phyloP scores from a whole-genome alignment of 2,797 vertebrate species.

The Mallotus villosus region DNA sequence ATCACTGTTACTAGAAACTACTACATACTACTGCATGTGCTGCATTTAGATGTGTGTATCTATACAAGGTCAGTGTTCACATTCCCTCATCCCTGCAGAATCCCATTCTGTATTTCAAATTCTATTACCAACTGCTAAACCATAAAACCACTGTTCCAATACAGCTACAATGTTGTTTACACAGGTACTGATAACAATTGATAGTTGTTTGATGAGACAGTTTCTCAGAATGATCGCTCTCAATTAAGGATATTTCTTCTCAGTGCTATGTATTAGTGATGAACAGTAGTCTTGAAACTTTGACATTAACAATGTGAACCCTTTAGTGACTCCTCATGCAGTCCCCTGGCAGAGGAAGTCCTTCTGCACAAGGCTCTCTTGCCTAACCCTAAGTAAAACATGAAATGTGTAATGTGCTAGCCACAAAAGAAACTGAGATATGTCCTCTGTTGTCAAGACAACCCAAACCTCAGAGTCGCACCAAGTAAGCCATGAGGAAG shows the following conservation, averaged over 20 bases:
- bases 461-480: constrained; percentile 77
- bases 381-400: constrained; percentile 41
- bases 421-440: constrained; percentile 69
- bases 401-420: constrained; percentile 62
- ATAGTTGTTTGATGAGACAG: not conserved
- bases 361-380: constrained; percentile 27
- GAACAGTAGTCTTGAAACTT: not conserved
- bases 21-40: no score
- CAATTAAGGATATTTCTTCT: not conserved
- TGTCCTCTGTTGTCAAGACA: constrained; percentile 73
- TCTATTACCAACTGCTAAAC: no score
- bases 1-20: not conserved
- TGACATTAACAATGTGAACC: not conserved
- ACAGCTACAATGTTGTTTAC: no score
- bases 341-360: not conserved
- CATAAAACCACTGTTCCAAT: no score
- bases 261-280: not conserved
- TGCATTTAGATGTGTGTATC: no score
- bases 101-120: no score
- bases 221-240: not conserved
- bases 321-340: not conserved
- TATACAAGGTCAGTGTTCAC: no score
- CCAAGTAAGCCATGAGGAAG: constrained; percentile 73
- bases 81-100: no score
- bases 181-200: no score